These are phyloP conservation scores for Diuraphis noxia DNA, from an alignment of 1,140 invertebrate genomes.

Conservation along the genomic window DNA sequence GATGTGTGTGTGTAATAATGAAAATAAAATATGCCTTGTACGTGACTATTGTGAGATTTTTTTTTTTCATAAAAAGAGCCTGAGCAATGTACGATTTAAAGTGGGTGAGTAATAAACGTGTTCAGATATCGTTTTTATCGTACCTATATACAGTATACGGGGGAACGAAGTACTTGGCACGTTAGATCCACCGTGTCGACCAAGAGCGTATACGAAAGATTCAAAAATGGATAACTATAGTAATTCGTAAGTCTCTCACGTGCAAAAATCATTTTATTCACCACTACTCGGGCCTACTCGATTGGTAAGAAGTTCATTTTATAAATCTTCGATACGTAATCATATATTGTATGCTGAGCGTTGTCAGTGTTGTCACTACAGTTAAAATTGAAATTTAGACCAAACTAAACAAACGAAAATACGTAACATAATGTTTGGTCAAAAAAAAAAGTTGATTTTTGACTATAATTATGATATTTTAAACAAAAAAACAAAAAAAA, in stretches of 20 bases:
- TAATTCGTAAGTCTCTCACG: constrained; percentile 26
- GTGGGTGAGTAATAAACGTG: constrained; percentile 17
- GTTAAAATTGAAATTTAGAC: neutral
- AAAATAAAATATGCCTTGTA: neutral
- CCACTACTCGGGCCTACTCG: neutral
- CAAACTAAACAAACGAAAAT: neutral
- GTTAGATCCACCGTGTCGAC: neutral
- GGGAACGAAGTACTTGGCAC: neutral
- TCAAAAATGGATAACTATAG: neutral
- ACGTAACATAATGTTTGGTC: neutral
- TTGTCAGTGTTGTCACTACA: neutral
- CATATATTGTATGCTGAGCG: neutral
- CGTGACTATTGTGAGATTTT: neutral
- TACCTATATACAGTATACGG: neutral
- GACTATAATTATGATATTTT: neutral
- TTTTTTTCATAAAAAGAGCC: neutral
- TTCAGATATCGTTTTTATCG: constrained; percentile 2
- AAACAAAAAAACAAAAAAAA: neutral
- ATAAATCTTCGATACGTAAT: neutral
- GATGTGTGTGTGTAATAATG: neutral
- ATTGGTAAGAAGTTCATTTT: neutral
- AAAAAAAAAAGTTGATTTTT: neutral
- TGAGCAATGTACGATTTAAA: neutral
- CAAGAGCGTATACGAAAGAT: neutral
- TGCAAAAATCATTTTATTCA: constrained; percentile 28